Evolutionary conservation across 2,797 vertebrate species (phyloP).

Genomic region (Galagoides demidoff): DNA sequence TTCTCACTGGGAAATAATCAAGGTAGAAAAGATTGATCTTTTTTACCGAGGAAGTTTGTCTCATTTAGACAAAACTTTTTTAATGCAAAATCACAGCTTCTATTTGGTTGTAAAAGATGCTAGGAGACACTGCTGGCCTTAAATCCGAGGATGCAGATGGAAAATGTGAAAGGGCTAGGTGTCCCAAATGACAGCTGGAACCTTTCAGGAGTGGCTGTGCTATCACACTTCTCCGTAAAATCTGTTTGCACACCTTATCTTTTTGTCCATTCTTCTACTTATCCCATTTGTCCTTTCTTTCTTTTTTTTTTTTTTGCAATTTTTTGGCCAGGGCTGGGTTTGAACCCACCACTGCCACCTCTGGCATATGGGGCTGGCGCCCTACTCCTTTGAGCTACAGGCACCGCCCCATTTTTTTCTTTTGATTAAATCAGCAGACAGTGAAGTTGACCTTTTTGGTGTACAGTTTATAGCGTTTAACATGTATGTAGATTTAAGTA

Average conservation of each 20-base stretch:
- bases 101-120: conserved; percentile 55
- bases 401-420: background rate
- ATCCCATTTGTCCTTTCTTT: background rate
- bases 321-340: too few relatives aligned
- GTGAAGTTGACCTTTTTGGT: background rate
- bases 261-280: background rate
- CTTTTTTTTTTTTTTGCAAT: too few relatives aligned
- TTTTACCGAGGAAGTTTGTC: conserved; percentile 43
- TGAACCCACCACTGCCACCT: too few relatives aligned
- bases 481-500: background rate
- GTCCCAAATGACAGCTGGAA: background rate
- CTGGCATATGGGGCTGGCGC: too few relatives aligned
- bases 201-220: background rate
- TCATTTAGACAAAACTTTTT: conserved; percentile 38
- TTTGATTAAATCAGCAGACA: background rate
- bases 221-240: background rate
- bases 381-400: too few relatives aligned
- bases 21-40: conserved; percentile 55
- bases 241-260: fast-evolving
- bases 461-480: background rate
- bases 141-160: conserved; percentile 7
- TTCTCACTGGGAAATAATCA: conserved; percentile 63
- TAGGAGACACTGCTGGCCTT: background rate
- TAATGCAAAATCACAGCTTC: conserved; percentile 52
- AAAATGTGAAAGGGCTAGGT: background rate